Base-by-base conservation (phyloP, 1,140 invertebrate species). In the Tribolium castaneum region DNA sequence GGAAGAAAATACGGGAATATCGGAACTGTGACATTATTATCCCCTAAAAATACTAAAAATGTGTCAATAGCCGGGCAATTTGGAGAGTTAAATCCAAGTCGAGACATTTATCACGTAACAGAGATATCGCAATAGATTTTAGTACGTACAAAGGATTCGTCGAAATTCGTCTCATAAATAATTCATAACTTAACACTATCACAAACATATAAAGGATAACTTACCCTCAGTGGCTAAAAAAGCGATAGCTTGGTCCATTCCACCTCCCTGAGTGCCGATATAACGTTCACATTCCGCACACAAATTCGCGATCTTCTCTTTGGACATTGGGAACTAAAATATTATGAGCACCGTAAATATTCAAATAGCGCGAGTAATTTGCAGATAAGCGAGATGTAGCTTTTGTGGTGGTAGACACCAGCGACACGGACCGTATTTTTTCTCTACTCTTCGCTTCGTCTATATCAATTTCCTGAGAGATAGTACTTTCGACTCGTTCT, bases 201-300 rank as follows among this genome's bases (percentile, higher is more conserved):
- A 77, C 75, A 77, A 77, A 77, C 75, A 77, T 70, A 66, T 71
- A 77, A 19, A 39, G 45, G 39, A 50, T 56, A 72, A 76, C 78
- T 86, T 86, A 91, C 96, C 97, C 87, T 92, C 87, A 85, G 94
- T 92, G 1, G 96, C 98, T 13, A 99, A 90, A 87, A 99, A 96
- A 62, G 96, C 96, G 83, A 99, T 99, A 0, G 98, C 97, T 89
- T 99, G 99, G 87, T 99, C 99, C 99, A 99, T 99, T 79, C 98
- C 98, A 45, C 98, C 99, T 25, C 98, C 98, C 88, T 97, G 92
- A 6, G 95, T 97, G 10, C 98, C 98, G 82, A 99, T 98, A 81
- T 96, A 97, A 79, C 93, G 90, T 89, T 99, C 98, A 85, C 94
- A 93, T 80, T 89, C 88, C 0, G 97, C 96, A 88, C 97, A 98